A percentile compares a stretch with the other conserved stretches of the same genome.
These are phyloP conservation scores for Anneissia japonica DNA, from an alignment of 35 echinoderm and acorn worm genomes.

Conservation along the genomic window DNA sequence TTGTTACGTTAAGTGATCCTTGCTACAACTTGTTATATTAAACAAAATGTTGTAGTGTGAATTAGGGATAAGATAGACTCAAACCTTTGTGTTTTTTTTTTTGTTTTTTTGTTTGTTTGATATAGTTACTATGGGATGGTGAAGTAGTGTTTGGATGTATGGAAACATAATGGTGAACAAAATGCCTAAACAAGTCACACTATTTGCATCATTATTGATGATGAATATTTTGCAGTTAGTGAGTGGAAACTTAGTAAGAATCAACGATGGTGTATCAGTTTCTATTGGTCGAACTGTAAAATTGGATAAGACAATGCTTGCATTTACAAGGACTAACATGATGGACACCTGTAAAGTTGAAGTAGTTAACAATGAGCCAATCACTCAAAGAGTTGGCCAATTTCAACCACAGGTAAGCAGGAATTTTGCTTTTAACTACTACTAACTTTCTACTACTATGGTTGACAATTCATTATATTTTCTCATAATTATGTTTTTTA, in stretches of 20 bases:
- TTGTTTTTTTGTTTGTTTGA: too few relatives aligned
- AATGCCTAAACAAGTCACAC: too few relatives aligned
- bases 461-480: background rate
- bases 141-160: too few relatives aligned
- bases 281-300: constrained; percentile 75
- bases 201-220: too few relatives aligned
- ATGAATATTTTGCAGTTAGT: background rate
- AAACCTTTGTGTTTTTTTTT: too few relatives aligned
- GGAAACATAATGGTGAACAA: too few relatives aligned
- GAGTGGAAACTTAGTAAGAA: constrained; percentile 76
- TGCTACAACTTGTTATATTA: too few relatives aligned
- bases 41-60: too few relatives aligned
- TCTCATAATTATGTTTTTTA: background rate
- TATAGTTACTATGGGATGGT: too few relatives aligned
- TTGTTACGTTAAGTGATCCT: too few relatives aligned
- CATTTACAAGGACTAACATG: constrained; percentile 32
- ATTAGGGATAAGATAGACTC: too few relatives aligned
- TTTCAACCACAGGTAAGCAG: constrained; percentile 77
- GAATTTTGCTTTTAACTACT: background rate
- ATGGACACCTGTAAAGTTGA: constrained; percentile 76
- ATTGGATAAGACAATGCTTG: constrained; percentile 47
- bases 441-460: background rate
- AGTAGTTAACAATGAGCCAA: constrained; percentile 77
- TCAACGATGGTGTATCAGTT: constrained; percentile 71
- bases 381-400: constrained; percentile 74